Evolutionary conservation across 2,113 vertebrate species (phyloP).

Genomic region (Chrysemys picta): DNA sequence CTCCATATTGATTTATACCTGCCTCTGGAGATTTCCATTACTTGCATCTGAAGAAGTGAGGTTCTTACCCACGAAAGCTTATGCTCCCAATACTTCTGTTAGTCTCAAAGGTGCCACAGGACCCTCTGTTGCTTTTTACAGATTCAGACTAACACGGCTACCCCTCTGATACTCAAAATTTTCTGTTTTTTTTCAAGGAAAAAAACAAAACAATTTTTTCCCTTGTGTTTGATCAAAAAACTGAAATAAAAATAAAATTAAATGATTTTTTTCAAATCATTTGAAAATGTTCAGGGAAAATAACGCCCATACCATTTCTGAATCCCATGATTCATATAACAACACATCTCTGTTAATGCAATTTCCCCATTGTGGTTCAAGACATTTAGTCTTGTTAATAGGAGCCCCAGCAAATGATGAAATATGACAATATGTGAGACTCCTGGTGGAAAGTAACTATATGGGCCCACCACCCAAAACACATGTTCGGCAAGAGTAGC

Average conservation of each 20-base stretch:
- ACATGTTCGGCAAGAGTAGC: not conserved
- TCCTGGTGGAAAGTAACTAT: accelerated
- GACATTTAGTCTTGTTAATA: not conserved
- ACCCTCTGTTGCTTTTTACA: too few species aligned
- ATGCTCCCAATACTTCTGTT: too few species aligned
- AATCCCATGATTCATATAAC: not conserved
- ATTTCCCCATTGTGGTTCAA: accelerated
- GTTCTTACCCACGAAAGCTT: too few species aligned
- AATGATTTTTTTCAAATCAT: not conserved
- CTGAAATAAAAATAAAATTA: not conserved
- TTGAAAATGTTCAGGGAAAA: not conserved
- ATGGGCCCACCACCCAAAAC: accelerated
- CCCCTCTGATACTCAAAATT: too few species aligned
- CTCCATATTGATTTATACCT: too few species aligned
- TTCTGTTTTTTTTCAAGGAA: not conserved
- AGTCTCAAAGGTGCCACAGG: too few species aligned
- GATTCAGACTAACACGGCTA: too few species aligned
- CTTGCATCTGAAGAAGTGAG: too few species aligned
- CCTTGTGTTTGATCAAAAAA: not conserved
- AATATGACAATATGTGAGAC: accelerated
- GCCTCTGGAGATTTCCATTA: too few species aligned
- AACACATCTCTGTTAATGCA: not conserved
- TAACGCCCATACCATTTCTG: not conserved
- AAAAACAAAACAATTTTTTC: not conserved
- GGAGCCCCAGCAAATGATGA: not conserved